A percentile compares a stretch with the other conserved stretches of the same genome.
Evolutionary conservation across 2,797 vertebrate genomes (phyloP).

Genomic region (Anguilla marmorata): DNA sequence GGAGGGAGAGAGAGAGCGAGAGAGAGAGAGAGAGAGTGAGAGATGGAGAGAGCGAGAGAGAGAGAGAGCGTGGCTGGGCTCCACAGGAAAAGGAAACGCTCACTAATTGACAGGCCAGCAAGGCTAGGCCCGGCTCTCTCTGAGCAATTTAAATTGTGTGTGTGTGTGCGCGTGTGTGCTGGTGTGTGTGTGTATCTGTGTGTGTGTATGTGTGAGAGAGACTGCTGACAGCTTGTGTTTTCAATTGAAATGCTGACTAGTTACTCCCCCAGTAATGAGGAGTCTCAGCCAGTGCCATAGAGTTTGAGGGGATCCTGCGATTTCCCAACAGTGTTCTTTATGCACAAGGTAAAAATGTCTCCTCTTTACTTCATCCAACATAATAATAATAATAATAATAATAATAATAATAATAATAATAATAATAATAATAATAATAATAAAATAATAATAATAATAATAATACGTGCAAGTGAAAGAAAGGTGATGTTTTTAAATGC

Average conservation of each 20-base stretch:
- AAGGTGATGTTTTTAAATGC: not conserved
- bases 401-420: not conserved
- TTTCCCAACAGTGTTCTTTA: not conserved
- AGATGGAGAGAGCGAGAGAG: too few species aligned
- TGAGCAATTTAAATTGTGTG: constrained; percentile 31
- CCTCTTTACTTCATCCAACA: not conserved
- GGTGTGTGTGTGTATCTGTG: constrained; percentile 32
- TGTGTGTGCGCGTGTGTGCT: constrained; percentile 34
- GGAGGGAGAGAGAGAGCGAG: too few species aligned
- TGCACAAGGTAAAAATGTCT: not conserved
- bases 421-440: not conserved
- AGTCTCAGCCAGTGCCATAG: not conserved
- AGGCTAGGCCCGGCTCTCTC: constrained; percentile 34
- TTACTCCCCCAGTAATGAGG: constrained; percentile 19
- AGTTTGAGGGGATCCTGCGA: not conserved
- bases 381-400: not conserved
- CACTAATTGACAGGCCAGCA: constrained; percentile 50
- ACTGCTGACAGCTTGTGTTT: constrained; percentile 65
- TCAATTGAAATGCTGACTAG: constrained; percentile 62
- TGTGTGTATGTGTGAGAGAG: constrained; percentile 49
- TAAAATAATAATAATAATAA: not conserved
- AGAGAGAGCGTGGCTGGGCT: constrained; percentile 22
- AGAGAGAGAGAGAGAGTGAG: too few species aligned
- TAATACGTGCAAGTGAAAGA: not conserved
- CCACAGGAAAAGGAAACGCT: constrained; percentile 34